Base-by-base conservation (phyloP, 2,888 invertebrate species). In the Phragmatobia fuliginosa region DNA sequence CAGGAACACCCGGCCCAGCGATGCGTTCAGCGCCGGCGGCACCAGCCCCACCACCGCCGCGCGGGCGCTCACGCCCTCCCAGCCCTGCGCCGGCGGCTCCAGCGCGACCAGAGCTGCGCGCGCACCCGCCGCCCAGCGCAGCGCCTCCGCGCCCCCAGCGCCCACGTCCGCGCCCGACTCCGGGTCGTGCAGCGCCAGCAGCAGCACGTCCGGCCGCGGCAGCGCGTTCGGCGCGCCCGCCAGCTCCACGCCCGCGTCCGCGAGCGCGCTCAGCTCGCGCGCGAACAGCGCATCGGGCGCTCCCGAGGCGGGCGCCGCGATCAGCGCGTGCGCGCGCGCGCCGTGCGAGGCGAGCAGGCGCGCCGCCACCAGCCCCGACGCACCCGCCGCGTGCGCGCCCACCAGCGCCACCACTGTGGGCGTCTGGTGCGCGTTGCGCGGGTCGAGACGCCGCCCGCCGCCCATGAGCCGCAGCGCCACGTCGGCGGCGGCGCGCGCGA, bases 351-450 rank as follows among this genome's bases (percentile, higher is more conserved):
- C 96, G 78, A 98, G 95, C 90, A 98, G 97, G 21, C 98, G 96
- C 41, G 97, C 97, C 66, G 97, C 97, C 83, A 96, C 97, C 28
- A 98, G 96, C 33, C 97, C 98, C 21, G 82, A 84, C 63, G 87
- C 90, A 77, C 90, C 90, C 4, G 95, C 95, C 85, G 95, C 95
- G 90, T 97, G 97, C 41, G 97, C 96, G 64, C 96, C 97, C 80
- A 96, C 97, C 72, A 98, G 95, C 74, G 97, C 96, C 68, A 97
- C 97, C 64, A 98, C 97, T 62, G 96, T 96, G 68, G 98, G 98
- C 96, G 97, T 96, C 93, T 99, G 99, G 93, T 99, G 99, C 75
- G 97, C 97, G 92, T 99, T 99, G 84, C 97, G 96, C 62, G 98
- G 97, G 87, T 97, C 98, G 70, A 98, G 95, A 67, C 98, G 95